A percentile compares a stretch with the other conserved stretches of the same genome.
phyloP scores from a whole-genome alignment of 2,888 invertebrate genomes.

The Ametastegia equiseti region DNA sequence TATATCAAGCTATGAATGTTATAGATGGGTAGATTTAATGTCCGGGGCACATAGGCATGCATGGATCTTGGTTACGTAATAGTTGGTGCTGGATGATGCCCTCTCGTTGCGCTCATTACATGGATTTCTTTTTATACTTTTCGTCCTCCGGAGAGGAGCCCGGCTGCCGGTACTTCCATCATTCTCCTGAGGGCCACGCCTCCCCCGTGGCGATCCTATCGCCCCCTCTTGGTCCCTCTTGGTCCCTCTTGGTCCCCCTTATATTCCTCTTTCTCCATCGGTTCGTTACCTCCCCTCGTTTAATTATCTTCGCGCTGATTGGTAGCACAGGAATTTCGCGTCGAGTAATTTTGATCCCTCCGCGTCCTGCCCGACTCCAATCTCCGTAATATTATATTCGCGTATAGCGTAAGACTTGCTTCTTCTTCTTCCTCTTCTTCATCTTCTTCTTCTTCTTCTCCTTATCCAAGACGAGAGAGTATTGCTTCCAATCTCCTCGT shows the following conservation, averaged over 20 bases:
- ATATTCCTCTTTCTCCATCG: slow-evolving; percentile 50
- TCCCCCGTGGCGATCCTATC: slow-evolving; percentile 72
- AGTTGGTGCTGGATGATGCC: not conserved
- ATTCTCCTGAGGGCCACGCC: slow-evolving; percentile 71
- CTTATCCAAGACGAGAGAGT: slow-evolving; percentile 58
- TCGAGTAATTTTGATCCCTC: slow-evolving; percentile 74
- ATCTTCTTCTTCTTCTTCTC: slow-evolving; percentile 47
- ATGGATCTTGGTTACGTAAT: slow-evolving; percentile 15
- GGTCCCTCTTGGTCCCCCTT: slow-evolving; percentile 52
- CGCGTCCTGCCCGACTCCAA: slow-evolving; percentile 59
- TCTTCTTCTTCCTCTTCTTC: slow-evolving; percentile 47
- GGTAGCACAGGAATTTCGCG: slow-evolving; percentile 73
- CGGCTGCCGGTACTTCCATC: slow-evolving; percentile 70
- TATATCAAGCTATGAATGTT: slow-evolving; percentile 1
- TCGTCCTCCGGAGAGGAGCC: slow-evolving; percentile 50
- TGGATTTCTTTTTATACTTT: slow-evolving; percentile 54
- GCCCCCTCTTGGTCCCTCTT: slow-evolving; percentile 55
- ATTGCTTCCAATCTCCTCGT: slow-evolving; percentile 55
- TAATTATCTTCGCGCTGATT: slow-evolving; percentile 74
- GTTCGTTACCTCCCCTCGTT: slow-evolving; percentile 68
- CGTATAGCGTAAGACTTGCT: slow-evolving; percentile 51
- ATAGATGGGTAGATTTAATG: slow-evolving; percentile 13
- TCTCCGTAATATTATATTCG: slow-evolving; percentile 60
- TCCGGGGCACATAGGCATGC: not conserved
- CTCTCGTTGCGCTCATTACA: slow-evolving; percentile 55